Evolutionary conservation across 2,113 vertebrate genomes (phyloP), one percentile per base, ranked within the genome.

Genomic region (Pluvianellus socialis): DNA sequence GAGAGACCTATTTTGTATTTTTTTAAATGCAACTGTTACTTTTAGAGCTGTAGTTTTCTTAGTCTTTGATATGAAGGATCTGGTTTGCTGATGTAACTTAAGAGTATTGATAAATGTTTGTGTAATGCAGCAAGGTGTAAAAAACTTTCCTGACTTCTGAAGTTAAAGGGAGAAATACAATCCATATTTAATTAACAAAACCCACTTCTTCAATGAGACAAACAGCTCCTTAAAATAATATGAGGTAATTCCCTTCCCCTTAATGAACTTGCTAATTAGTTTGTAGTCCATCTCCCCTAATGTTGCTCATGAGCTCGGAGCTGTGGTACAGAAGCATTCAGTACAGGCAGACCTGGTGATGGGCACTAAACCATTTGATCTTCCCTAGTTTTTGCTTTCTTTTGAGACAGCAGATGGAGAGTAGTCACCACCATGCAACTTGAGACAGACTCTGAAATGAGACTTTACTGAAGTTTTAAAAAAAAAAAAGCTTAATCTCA

Each of bases 391-490:
- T 79, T 90, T 92, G 9, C 53, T 88, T 80, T 79, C 58, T 95
- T 96, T 76, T 80, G 84, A 91, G 90, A 44, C 47, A 79, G 71
- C 85, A 92, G 81, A 79, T 79, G 47, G 71, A 88, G 55, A 70
- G 74, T 79, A 79, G 76, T 90, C 55, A 76, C 67, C n/a, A 35
- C n/a, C 42, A 24, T 66, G 50, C 59, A 67, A 83, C 63, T 88
- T 88, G 81, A 91, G 85, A 67, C 74, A 90, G 32, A 50, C 42
- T 88, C 62, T 55, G 42, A 88, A 90, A 95, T 83, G 49, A 86
- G 86, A 74, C 82, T 74, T 97, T 9, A 83, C 66, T 65, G 87
- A 91, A 76, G 70, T 67, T 88, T 47, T 30, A 15, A 72, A 80
- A 30, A 82, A 49, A 74, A 58, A 79, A 65, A 17, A 56, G 27